These are phyloP conservation scores for Spea multiplicata DNA, from an alignment of 2,113 vertebrate genomes.

Conservation along the genomic window DNA sequence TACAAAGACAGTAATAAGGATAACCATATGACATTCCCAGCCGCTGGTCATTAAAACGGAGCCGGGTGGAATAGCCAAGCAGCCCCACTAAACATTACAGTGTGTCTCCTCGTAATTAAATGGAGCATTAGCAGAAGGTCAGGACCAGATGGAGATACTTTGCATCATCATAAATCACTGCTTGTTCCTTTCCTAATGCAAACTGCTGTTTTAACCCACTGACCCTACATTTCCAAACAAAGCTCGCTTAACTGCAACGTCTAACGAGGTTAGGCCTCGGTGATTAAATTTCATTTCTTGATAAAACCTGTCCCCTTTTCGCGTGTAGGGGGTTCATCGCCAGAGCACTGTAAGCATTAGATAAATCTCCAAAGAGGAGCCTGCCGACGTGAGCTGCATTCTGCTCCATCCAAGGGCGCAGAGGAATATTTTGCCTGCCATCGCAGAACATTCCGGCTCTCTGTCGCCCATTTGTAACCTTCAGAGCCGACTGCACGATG, in stretches of 20 bases:
- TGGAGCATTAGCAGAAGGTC: slow-evolving; percentile 25
- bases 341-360: slow-evolving; percentile 6
- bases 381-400: slow-evolving; percentile 25
- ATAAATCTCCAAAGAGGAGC: slow-evolving; percentile 3
- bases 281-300: slow-evolving; percentile 7
- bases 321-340: not conserved
- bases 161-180: slow-evolving; percentile 31
- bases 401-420: not conserved
- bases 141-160: slow-evolving; percentile 30
- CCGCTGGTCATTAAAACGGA: not conserved
- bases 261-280: slow-evolving; percentile 14
- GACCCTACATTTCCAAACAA: slow-evolving; percentile 34
- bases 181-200: not conserved
- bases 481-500: slow-evolving; percentile 1
- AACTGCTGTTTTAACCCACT: slow-evolving; percentile 38
- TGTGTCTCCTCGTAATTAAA: slow-evolving; percentile 33
- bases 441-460: not conserved
- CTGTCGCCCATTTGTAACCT: slow-evolving; percentile 30
- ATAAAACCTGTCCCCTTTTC: not conserved
- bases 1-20: no score
- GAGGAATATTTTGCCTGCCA: not conserved
- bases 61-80: not conserved
- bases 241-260: not conserved
- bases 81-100: not conserved
- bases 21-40: not conserved